These are phyloP conservation scores for Meteorus colon DNA, from an alignment of 2,888 invertebrate species.

Conservation along the genomic window DNA sequence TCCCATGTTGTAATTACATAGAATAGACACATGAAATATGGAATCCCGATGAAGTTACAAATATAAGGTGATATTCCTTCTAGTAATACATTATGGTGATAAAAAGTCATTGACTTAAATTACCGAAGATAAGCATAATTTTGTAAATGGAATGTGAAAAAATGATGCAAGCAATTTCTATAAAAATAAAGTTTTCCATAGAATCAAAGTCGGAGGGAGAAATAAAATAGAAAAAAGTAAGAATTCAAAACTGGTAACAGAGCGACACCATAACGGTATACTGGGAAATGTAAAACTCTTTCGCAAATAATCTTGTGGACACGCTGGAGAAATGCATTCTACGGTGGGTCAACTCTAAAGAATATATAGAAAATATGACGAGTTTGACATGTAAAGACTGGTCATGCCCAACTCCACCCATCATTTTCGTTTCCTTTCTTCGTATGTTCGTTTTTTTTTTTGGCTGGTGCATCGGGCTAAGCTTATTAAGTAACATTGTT, in stretches of 20 bases:
- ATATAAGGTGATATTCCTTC: too few species aligned
- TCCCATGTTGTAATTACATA: not conserved
- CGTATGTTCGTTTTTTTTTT: constrained; percentile 52
- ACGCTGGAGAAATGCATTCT: constrained; percentile 40
- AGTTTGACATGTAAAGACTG: constrained; percentile 67
- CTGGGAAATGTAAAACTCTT: constrained; percentile 65
- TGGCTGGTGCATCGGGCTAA: constrained; percentile 68
- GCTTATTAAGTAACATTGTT: constrained; percentile 72
- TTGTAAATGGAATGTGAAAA: too few species aligned
- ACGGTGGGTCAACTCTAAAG: constrained; percentile 47
- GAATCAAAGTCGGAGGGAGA: constrained; percentile 51
- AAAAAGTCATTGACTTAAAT: too few species aligned
- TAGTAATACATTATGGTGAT: too few species aligned
- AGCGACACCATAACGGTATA: constrained; percentile 44
- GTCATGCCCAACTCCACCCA: constrained; percentile 40
- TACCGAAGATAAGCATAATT: too few species aligned
- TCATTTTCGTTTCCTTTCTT: constrained; percentile 28
- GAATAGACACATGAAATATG: constrained; percentile 7
- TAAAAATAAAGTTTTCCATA: not conserved
- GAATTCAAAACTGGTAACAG: not conserved
- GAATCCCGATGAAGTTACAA: not conserved
- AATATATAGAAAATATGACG: constrained; percentile 68
- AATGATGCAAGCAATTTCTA: too few species aligned
- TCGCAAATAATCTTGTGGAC: constrained; percentile 66
- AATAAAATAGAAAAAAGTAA: constrained; percentile 40